A percentile compares a stretch with the other conserved stretches of the same genome.
Conservation (phyloP, 2,888 invertebrate species). For the Ametastegia equiseti region DNA sequence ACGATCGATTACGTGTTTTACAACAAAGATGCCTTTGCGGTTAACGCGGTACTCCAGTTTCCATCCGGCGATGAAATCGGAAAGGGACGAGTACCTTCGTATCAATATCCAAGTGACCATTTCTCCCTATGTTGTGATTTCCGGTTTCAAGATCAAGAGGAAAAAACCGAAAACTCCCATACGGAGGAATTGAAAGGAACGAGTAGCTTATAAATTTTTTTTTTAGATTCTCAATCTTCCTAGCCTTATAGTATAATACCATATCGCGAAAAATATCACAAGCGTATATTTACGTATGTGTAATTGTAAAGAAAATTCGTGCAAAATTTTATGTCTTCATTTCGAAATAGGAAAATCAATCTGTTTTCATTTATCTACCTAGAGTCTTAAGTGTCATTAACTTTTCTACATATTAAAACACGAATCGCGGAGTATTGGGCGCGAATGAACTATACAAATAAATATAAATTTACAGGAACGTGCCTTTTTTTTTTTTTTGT, state of each 20-base stretch:
- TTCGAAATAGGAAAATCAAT: background rate
- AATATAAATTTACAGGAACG: background rate
- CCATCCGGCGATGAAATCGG: constrained; percentile 84
- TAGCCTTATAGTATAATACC: too few species aligned
- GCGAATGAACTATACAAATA: background rate
- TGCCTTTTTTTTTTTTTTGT: constrained; percentile 10
- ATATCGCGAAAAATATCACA: constrained; percentile 6
- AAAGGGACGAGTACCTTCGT: constrained; percentile 82
- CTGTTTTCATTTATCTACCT: background rate
- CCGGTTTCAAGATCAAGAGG: constrained; percentile 54
- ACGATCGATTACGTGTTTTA: constrained; percentile 88
- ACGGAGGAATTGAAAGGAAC: constrained; percentile 19
- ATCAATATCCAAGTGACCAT: constrained; percentile 87
- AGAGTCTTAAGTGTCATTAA: background rate
- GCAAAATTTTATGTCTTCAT: background rate
- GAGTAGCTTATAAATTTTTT: constrained; percentile 30
- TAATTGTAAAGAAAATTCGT: background rate
- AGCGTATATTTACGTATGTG: background rate
- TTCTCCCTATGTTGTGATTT: constrained; percentile 85
- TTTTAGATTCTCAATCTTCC: background rate
- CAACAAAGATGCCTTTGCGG: constrained; percentile 78
- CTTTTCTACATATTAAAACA: background rate
- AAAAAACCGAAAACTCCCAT: constrained; percentile 3
- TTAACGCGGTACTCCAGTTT: constrained; percentile 79
- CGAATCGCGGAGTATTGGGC: background rate